Evolutionary conservation across 2,888 invertebrate genomes (phyloP).

Genomic region (Petrolisthes manimaculis): DNA sequence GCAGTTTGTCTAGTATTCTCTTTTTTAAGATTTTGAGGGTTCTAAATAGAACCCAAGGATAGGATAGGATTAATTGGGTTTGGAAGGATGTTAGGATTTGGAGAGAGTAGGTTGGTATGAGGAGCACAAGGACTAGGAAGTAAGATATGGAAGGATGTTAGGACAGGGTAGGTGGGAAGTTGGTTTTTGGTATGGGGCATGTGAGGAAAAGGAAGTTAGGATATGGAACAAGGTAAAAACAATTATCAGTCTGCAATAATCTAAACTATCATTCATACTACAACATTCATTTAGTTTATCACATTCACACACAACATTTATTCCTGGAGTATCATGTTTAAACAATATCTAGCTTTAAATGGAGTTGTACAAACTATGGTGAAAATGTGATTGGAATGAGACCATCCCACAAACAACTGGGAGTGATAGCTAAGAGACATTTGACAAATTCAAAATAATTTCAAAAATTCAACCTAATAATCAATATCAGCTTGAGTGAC

Average conservation of each 20-base stretch:
- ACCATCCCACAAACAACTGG: conserved; percentile 18
- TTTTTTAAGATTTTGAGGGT: conserved; percentile 60
- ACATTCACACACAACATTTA: neutral
- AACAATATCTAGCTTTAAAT: conserved; percentile 18
- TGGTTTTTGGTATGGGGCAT: neutral
- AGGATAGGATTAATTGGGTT: conserved; percentile 34
- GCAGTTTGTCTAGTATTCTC: conserved; percentile 47
- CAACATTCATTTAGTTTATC: conserved; percentile 11
- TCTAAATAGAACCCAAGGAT: conserved; percentile 61
- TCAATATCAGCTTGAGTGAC: neutral
- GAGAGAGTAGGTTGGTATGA: conserved; percentile 11
- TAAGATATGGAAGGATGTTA: neutral
- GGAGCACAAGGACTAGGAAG: neutral
- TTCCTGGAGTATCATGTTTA: conserved; percentile 12
- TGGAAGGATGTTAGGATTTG: neutral
- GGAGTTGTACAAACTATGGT: conserved; percentile 8
- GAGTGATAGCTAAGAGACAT: neutral
- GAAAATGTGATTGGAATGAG: conserved; percentile 29
- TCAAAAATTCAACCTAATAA: neutral
- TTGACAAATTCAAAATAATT: conserved; percentile 8
- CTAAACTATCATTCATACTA: neutral
- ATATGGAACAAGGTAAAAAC: neutral
- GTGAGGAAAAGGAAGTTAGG: neutral
- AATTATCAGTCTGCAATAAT: neutral
- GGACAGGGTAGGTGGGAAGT: neutral